Evolutionary conservation across 1,140 invertebrate species (phyloP).

Genomic region (Brachionus plicatilis): DNA sequence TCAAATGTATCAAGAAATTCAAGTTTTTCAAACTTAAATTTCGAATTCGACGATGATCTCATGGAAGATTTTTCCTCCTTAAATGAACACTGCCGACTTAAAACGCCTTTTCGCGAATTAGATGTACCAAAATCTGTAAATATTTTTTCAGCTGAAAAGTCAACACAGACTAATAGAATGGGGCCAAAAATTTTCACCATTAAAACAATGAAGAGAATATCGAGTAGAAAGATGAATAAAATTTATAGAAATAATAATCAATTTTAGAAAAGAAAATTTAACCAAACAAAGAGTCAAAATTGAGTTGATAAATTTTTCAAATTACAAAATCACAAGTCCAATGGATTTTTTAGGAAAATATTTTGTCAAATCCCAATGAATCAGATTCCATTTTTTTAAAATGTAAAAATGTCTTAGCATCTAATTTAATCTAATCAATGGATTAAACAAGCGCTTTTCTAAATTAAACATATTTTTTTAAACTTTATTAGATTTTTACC

Average conservation of each 20-base stretch:
- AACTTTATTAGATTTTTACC: not conserved
- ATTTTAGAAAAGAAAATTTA: not conserved
- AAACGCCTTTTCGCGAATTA: not conserved
- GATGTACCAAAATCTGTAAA: not conserved
- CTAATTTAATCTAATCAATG: too few relatives aligned
- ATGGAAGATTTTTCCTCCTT: not conserved
- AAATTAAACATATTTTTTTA: not conserved
- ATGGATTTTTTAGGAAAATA: not conserved
- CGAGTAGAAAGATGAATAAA: not conserved
- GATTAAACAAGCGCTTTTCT: not conserved
- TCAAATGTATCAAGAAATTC: not conserved
- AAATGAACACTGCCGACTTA: not conserved
- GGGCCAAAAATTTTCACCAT: not conserved
- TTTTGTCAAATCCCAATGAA: not conserved
- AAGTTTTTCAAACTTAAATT: not conserved
- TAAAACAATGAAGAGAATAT: not conserved
- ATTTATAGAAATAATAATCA: not conserved
- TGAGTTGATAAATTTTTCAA: not conserved
- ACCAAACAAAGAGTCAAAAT: not conserved
- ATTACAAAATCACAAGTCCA: too few relatives aligned
- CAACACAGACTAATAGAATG: not conserved
- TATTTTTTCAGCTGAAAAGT: not conserved
- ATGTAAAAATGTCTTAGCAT: too few relatives aligned
- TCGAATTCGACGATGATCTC: not conserved
- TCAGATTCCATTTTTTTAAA: too few relatives aligned